Base-by-base conservation (phyloP, 1,140 invertebrate genomes). In the Aphelinus atriplicis region DNA sequence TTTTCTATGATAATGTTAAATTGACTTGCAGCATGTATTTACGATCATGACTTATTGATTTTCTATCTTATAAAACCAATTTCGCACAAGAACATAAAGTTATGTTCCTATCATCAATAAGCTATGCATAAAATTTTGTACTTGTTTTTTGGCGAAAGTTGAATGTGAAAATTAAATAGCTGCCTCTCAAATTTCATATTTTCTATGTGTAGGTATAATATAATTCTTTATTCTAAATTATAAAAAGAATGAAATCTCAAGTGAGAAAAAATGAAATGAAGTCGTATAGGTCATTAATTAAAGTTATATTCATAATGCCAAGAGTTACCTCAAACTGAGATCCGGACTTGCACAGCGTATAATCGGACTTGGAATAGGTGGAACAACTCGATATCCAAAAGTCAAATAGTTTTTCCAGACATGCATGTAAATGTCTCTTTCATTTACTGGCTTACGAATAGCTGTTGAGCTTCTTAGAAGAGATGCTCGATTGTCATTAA, bases 381-480 rank as follows among this genome's bases (percentile, higher is more conserved):
- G 94, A 1, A 98, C 96, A 5, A 99, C 94, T 75, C 96, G 91
- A 89, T 97, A 98, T 2, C 96, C 96, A 88, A 98, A 95, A 7
- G 96, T 95, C 66, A 97, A 91, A 87, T 98, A 98, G 89, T 98
- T 98, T 82, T 97, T 95, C 97, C 97, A 99, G 1, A 98, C 90
- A 84, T 95, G 92, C 89, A 98, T 92, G 85, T 98, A 97, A 58
- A 95, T 91, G 84, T 98, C 97, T 80, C 96, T 89, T 87, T 98
- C 96, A 78, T 95, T 97, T 56, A 94, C 92, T 48, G 95, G 95
- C 84, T 97, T 98, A 85, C 94, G 91, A 70, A 95, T 89, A 78
- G 92, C 87, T 72, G 94, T 89, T 83, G 93, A 91, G 84, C 92
- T 91, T 84, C 95, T 85, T 50, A 99, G 88, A 6, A 99, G 89